Conservation (phyloP, 30 jellyfish, hydroid and myxozoan genomes). For the Rhopilema esculentum region DNA sequence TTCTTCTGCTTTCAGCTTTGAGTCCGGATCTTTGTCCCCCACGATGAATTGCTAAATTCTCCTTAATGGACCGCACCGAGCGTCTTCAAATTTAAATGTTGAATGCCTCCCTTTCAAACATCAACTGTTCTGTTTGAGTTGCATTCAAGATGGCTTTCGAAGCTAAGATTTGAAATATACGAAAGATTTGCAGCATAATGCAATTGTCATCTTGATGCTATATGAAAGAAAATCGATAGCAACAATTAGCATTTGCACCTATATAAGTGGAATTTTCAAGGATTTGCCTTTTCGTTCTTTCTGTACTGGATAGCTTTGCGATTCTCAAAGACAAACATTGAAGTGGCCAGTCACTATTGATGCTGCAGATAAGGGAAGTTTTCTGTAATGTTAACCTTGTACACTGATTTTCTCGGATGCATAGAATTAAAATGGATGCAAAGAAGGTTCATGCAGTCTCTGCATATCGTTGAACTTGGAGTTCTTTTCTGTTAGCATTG, state of each 20-base stretch:
- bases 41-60: conserved; percentile 27
- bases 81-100: conserved; percentile 57
- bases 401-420: too few relatives aligned
- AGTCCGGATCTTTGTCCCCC: neutral
- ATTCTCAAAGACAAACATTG: too few relatives aligned
- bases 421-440: neutral
- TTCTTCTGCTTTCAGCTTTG: too few relatives aligned
- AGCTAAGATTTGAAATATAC: neutral
- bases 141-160: conserved; percentile 53
- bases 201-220: too few relatives aligned
- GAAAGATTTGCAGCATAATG: neutral
- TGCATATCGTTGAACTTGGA: neutral
- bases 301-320: too few relatives aligned
- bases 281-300: too few relatives aligned
- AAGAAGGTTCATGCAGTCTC: neutral
- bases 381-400: too few relatives aligned
- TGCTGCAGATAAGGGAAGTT: too few relatives aligned
- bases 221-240: too few relatives aligned
- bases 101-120: conserved; percentile 78
- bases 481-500: neutral
- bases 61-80: conserved; percentile 15
- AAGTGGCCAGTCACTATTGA: too few relatives aligned
- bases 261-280: too few relatives aligned
- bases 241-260: too few relatives aligned
- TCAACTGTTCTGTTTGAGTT: conserved; percentile 54